Evolutionary conservation across 2,113 vertebrate species (phyloP).

Genomic region (Notiomystis cincta): DNA sequence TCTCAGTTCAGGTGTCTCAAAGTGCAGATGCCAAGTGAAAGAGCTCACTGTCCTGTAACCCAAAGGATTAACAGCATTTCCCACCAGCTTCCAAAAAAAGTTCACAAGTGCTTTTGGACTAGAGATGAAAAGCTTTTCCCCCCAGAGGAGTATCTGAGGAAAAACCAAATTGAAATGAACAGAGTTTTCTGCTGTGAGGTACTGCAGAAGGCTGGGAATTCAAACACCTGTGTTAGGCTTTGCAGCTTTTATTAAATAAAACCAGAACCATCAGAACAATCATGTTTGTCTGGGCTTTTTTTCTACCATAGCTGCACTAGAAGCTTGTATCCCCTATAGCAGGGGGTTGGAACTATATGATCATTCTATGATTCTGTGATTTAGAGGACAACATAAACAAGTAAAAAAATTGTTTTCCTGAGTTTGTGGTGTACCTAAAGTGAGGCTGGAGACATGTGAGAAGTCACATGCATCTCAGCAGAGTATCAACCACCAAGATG

Average conservation of each 20-base stretch:
- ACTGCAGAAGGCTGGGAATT: not conserved
- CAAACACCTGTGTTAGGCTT: not conserved
- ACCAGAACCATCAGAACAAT: not conserved
- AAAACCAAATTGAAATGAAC: not conserved
- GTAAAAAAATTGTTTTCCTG: not conserved
- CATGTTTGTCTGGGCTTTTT: accelerated
- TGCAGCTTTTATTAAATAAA: not conserved
- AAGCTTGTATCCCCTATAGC: not conserved
- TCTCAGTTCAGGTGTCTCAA: not conserved
- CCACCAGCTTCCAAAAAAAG: not conserved
- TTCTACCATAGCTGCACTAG: not conserved
- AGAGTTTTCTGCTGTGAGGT: not conserved
- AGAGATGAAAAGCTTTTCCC: not conserved
- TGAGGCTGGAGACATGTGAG: not conserved
- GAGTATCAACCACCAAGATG: not conserved
- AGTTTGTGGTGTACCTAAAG: not conserved
- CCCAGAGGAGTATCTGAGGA: not conserved
- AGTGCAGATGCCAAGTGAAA: not conserved
- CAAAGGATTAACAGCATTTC: not conserved
- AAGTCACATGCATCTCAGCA: not conserved
- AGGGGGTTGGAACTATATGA: not conserved
- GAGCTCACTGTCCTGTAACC: accelerated
- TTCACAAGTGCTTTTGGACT: not conserved
- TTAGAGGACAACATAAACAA: not conserved
- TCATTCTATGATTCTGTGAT: not conserved